Conservation (phyloP, 2,797 vertebrate species). For the Uromys caudimaculatus region DNA sequence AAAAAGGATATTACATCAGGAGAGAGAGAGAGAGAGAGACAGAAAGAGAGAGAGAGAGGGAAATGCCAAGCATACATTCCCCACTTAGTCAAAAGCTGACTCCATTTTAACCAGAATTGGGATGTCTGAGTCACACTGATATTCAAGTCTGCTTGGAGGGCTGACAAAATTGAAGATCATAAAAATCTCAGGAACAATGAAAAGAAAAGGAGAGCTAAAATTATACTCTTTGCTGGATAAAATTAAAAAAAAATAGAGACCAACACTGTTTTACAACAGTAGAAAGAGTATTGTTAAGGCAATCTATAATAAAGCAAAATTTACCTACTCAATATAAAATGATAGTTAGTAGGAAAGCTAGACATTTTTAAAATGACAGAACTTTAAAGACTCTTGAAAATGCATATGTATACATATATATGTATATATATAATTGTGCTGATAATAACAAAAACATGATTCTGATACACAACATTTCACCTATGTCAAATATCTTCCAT, state of each 20-base stretch:
- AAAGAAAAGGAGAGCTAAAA: neutral
- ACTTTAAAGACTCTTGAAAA: neutral
- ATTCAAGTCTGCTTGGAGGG: neutral
- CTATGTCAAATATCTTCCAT: neutral
- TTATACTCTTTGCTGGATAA: neutral
- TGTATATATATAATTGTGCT: neutral
- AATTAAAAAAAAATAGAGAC: neutral
- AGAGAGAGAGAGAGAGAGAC: neutral
- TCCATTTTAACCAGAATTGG: neutral
- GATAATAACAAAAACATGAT: neutral
- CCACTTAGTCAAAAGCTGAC: neutral
- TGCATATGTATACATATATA: neutral
- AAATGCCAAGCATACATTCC: neutral
- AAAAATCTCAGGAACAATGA: neutral
- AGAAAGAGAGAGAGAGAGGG: neutral
- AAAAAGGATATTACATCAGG: neutral
- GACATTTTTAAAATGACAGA: neutral
- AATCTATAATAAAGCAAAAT: neutral
- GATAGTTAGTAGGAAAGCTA: neutral
- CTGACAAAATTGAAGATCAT: neutral
- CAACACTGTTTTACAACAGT: neutral
- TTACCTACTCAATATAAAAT: neutral
- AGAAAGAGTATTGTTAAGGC: neutral
- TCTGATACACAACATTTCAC: neutral
- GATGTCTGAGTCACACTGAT: neutral